phyloP scores from a whole-genome alignment of 2,113 vertebrate species.

The Vombatus ursinus region DNA sequence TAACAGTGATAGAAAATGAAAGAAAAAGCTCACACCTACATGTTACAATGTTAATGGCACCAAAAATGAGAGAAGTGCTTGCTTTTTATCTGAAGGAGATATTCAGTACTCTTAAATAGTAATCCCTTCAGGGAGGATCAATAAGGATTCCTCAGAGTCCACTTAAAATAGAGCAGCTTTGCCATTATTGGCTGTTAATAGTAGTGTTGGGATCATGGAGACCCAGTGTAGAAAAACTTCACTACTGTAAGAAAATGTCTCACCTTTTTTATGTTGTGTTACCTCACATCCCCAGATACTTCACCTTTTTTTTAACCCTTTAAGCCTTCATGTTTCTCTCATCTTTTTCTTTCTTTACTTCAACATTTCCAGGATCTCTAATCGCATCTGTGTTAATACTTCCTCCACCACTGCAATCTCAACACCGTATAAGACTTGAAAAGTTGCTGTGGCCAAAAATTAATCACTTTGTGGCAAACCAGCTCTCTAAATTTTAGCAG shows the following conservation, averaged over 20 bases:
- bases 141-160: conserved; percentile 57
- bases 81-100: conserved; percentile 54
- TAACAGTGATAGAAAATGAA: conserved; percentile 60
- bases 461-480: not conserved
- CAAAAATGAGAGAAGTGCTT: conserved; percentile 71
- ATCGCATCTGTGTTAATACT: not conserved
- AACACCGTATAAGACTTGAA: not conserved
- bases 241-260: conserved; percentile 54
- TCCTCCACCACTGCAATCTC: not conserved
- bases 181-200: conserved; percentile 63
- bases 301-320: conserved; percentile 32
- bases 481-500: not conserved
- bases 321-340: not conserved
- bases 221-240: conserved; percentile 68
- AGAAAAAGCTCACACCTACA: conserved; percentile 72
- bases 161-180: conserved; percentile 64
- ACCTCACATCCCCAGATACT: conserved; percentile 46
- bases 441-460: not conserved
- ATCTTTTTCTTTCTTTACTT: conserved; percentile 19
- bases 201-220: conserved; percentile 62
- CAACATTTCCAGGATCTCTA: not conserved
- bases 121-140: conserved; percentile 68
- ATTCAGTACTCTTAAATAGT: conserved; percentile 60
- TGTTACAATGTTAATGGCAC: conserved; percentile 25
- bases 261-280: conserved; percentile 45